Conservation (phyloP, 2,888 invertebrate species). For the Portevinia maculata region DNA sequence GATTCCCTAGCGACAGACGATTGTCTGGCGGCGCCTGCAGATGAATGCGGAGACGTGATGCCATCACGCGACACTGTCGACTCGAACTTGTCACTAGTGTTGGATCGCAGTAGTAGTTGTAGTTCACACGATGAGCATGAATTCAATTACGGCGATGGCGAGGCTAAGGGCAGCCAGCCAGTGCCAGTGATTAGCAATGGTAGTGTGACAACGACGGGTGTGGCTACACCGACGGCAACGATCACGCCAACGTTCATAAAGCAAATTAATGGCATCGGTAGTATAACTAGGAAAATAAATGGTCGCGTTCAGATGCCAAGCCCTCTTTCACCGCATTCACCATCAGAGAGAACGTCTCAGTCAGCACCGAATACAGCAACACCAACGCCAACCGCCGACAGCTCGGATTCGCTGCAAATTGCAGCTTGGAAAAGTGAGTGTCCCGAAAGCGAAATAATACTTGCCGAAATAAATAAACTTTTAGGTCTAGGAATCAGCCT, state of each 20-base stretch:
- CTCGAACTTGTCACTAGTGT: conserved; percentile 85
- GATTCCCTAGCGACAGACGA: conserved; percentile 85
- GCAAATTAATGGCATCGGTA: conserved; percentile 50
- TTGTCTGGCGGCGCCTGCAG: conserved; percentile 84
- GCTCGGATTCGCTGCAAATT: conserved; percentile 89
- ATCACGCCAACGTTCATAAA: conserved; percentile 57
- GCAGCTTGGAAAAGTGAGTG: conserved; percentile 92
- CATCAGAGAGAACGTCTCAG: conserved; percentile 43
- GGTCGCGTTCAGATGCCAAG: conserved; percentile 53
- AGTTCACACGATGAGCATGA: conserved; percentile 66
- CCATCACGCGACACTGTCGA: conserved; percentile 92
- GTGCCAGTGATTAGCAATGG: conserved; percentile 73
- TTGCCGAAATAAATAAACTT: conserved; percentile 96
- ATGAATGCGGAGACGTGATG: conserved; percentile 88
- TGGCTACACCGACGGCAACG: conserved; percentile 62
- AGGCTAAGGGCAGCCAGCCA: conserved; percentile 70
- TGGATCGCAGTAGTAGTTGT: conserved; percentile 80
- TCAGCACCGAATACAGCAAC: conserved; percentile 77
- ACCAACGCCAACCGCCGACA: conserved; percentile 83
- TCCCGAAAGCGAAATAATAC: conserved; percentile 92
- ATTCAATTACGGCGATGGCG: conserved; percentile 66
- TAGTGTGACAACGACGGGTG: conserved; percentile 59
- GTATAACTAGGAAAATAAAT: conserved; percentile 60
- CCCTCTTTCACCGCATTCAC: conserved; percentile 55
- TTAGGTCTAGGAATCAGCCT: conserved; percentile 98